These are phyloP conservation scores for Oxycera nigricornis DNA, from an alignment of 2,888 invertebrate species.

Conservation along the genomic window DNA sequence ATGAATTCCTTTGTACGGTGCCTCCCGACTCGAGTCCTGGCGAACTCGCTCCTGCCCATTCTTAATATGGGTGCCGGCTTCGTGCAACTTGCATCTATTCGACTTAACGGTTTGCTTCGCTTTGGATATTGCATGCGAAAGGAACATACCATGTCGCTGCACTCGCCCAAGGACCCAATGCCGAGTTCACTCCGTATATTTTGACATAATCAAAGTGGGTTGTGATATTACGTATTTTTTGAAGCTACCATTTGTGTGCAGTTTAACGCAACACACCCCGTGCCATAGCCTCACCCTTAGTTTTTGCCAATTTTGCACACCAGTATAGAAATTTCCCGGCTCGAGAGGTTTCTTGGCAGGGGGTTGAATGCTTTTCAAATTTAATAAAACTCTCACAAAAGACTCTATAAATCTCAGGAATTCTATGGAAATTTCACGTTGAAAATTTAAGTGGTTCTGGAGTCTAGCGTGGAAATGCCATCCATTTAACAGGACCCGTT, in stretches of 20 bases:
- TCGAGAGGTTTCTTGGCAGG: not conserved
- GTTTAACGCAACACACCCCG: slow-evolving; percentile 20
- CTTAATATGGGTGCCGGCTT: not conserved
- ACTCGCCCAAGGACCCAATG: not conserved
- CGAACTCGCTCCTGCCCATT: not conserved
- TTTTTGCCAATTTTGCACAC: not conserved
- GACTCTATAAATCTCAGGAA: slow-evolving; percentile 33
- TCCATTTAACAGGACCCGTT: too few relatives aligned
- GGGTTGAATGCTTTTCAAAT: slow-evolving; percentile 32
- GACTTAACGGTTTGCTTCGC: not conserved
- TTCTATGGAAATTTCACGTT: slow-evolving; percentile 27
- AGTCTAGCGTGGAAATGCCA: not conserved
- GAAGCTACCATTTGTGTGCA: slow-evolving; percentile 24
- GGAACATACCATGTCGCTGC: not conserved
- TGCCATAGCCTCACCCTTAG: not conserved
- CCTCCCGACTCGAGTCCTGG: not conserved
- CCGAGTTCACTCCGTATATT: slow-evolving; percentile 2
- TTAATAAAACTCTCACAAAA: slow-evolving; percentile 31
- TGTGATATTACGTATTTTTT: not conserved
- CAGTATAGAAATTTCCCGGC: not conserved
- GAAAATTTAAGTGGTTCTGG: not conserved
- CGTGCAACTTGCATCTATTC: not conserved
- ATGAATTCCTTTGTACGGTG: not conserved
- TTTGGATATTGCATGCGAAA: not conserved
- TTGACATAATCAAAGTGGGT: slow-evolving; percentile 30